phyloP scores from a whole-genome alignment of 2,888 invertebrate species.

The Synergus umbraculus region DNA sequence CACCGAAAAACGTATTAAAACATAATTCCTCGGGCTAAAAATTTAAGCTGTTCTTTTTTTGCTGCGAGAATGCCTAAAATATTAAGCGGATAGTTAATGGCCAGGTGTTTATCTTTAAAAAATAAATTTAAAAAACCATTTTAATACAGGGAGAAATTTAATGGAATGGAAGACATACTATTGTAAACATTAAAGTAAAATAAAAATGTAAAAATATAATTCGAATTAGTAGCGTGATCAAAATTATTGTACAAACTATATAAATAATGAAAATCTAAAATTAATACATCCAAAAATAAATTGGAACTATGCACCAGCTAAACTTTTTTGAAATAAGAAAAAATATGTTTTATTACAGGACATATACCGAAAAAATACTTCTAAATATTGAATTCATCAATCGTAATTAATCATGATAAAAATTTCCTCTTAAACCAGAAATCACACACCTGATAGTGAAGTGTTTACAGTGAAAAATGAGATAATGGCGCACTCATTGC shows the following conservation, averaged over 20 bases:
- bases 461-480: slow-evolving; percentile 23
- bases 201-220: not conserved
- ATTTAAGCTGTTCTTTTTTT: not conserved
- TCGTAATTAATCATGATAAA: not conserved
- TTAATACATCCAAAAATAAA: not conserved
- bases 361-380: no score
- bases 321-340: not conserved
- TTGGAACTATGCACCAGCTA: not conserved
- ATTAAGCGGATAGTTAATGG: not conserved
- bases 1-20: not conserved
- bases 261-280: not conserved
- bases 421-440: not conserved
- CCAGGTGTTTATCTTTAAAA: not conserved
- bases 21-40: not conserved
- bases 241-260: not conserved
- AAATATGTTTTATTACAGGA: no score
- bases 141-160: not conserved
- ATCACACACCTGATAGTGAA: not conserved
- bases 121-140: not conserved
- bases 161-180: not conserved
- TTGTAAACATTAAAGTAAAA: not conserved
- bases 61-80: not conserved
- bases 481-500: slow-evolving; percentile 8
- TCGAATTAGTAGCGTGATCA: no score
- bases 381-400: not conserved